phyloP scores from a whole-genome alignment of 2,888 invertebrate genomes.

The Ceriagrion tenellum region DNA sequence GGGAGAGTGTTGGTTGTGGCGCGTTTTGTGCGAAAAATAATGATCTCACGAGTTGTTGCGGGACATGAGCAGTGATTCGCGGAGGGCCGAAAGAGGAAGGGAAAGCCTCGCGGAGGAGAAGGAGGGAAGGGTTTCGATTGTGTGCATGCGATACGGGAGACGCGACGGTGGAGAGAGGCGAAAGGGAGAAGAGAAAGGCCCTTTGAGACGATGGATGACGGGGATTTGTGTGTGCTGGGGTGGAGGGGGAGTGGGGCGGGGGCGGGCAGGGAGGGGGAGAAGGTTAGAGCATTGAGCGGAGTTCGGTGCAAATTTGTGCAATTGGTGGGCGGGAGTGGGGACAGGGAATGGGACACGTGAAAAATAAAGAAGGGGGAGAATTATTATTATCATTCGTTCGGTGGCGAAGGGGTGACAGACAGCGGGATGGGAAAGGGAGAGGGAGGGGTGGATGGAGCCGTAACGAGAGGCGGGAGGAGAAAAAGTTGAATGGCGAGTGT shows the following conservation, averaged over 20 bases:
- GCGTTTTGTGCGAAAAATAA: constrained; percentile 61
- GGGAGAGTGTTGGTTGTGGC: not conserved
- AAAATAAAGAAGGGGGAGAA: not conserved
- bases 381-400: not conserved
- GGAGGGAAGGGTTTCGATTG: not conserved
- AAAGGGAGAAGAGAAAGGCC: not conserved
- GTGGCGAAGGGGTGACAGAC: not conserved
- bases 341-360: not conserved
- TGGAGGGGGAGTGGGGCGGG: too few relatives aligned
- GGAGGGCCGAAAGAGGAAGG: not conserved
- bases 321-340: not conserved
- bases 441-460: not conserved
- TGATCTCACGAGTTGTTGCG: constrained; percentile 61
- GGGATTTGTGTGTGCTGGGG: too few relatives aligned
- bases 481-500: not conserved
- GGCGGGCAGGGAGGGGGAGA: not conserved
- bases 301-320: constrained; percentile 28
- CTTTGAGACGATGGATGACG: not conserved
- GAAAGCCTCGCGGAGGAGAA: not conserved
- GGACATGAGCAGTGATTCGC: constrained; percentile 27
- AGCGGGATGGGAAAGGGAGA: not conserved
- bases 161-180: not conserved
- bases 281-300: not conserved
- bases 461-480: not conserved
- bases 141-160: not conserved